phyloP scores from a whole-genome alignment of 2,113 vertebrate genomes.

The Mesocricetus auratus region DNA sequence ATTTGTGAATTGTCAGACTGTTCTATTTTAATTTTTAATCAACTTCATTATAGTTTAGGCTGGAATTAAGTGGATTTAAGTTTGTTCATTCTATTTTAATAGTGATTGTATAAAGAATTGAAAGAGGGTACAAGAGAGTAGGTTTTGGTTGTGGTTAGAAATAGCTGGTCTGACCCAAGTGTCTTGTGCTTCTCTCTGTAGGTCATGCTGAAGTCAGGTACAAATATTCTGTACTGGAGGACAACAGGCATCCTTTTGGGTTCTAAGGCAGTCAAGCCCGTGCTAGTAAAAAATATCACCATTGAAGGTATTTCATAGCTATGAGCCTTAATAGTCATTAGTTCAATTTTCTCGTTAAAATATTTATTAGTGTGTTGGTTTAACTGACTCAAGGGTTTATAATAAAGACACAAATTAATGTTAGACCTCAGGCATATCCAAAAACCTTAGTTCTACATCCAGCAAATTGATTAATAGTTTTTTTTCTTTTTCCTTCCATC shows the following conservation, averaged over 20 bases:
- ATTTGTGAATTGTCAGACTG: not conserved
- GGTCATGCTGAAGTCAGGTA: slow-evolving; percentile 96
- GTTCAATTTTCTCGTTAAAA: not conserved
- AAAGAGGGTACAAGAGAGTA: not conserved
- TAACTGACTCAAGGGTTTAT: not conserved
- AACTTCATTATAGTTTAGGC: not conserved
- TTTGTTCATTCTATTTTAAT: slow-evolving; percentile 20
- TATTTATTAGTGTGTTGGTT: not conserved
- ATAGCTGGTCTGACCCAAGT: not conserved
- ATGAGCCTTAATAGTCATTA: not conserved
- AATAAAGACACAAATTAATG: not conserved
- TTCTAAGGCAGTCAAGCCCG: slow-evolving; percentile 94
- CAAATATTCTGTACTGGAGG: slow-evolving; percentile 98
- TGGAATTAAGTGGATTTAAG: slow-evolving; percentile 27
- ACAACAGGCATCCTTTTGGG: slow-evolving; percentile 95
- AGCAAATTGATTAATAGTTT: not conserved
- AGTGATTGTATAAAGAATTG: not conserved
- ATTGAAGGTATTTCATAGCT: slow-evolving; percentile 92
- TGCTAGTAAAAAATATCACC: slow-evolving; percentile 95
- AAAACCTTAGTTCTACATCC: not conserved
- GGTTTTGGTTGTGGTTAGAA: not conserved
- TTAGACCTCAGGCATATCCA: not conserved
- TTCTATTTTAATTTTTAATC: not conserved
- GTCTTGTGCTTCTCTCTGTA: slow-evolving; percentile 77
- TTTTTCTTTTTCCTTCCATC: not conserved